Conservation (phyloP, 2,888 invertebrate species). For the Labia minor region DNA sequence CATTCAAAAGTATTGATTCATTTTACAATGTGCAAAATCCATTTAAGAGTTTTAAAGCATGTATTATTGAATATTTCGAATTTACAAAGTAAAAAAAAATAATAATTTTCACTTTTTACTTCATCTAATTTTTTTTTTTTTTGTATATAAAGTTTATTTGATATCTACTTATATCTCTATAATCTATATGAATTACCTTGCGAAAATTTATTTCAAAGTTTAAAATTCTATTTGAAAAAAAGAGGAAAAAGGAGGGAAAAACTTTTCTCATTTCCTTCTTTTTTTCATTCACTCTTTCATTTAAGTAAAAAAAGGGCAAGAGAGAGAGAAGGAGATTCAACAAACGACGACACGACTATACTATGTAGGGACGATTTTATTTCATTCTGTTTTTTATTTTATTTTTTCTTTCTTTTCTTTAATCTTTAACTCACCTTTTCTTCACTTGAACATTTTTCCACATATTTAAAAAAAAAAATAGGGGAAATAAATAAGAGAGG, state of each 20-base stretch:
- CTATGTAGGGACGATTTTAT: slow-evolving; percentile 18
- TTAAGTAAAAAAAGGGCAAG: not conserved
- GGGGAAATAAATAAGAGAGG: not conserved
- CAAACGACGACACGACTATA: not conserved
- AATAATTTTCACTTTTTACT: too few species aligned
- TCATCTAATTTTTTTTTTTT: too few species aligned
- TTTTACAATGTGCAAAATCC: too few species aligned
- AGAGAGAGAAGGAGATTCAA: not conserved
- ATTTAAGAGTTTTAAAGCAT: too few species aligned
- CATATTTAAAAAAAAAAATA: slow-evolving; percentile 13
- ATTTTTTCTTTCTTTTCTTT: slow-evolving; percentile 21
- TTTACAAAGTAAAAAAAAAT: too few species aligned
- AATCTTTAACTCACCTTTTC: slow-evolving; percentile 22
- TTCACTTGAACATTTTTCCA: slow-evolving; percentile 14
- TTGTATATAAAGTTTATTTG: not conserved
- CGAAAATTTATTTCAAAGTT: slow-evolving; percentile 3
- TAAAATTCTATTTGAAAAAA: not conserved
- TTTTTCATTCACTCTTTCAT: not conserved
- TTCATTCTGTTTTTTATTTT: slow-evolving; percentile 20
- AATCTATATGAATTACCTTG: not conserved
- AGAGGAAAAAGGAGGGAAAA: not conserved
- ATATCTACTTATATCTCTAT: not conserved
- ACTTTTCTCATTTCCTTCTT: slow-evolving; percentile 3
- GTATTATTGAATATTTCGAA: too few species aligned
- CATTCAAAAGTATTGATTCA: too few species aligned